Evolutionary conservation across 2,888 invertebrate genomes (phyloP).

Genomic region (Morpho helenor): DNA sequence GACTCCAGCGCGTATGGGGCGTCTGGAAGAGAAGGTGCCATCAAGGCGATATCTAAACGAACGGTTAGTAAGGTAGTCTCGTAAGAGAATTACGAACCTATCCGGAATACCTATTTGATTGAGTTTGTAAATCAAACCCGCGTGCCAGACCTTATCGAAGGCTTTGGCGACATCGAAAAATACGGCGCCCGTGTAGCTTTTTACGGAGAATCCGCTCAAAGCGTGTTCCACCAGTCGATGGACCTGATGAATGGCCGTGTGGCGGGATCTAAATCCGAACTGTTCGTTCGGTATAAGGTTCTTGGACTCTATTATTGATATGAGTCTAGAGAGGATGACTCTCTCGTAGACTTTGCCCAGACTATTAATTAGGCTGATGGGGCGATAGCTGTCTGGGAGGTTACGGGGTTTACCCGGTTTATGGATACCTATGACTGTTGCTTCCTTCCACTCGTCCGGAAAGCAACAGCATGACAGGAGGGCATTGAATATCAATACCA

Average conservation of each 20-base stretch:
- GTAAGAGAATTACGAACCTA: neutral
- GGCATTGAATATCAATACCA: neutral
- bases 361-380: constrained; percentile 11
- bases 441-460: constrained; percentile 9
- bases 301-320: neutral
- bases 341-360: neutral
- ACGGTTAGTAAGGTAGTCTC: neutral
- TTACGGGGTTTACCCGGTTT: constrained; percentile 9
- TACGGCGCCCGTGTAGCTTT: neutral
- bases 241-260: neutral
- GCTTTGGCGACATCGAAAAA: too few species aligned
- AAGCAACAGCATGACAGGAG: neutral
- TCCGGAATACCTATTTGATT: neutral
- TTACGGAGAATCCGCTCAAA: neutral
- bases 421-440: constrained; percentile 10
- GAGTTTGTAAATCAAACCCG: neutral
- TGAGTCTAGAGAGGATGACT: neutral
- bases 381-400: constrained; percentile 10
- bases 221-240: neutral
- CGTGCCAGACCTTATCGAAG: too few species aligned
- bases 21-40: too few species aligned
- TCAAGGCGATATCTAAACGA: neutral
- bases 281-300: constrained; percentile 2
- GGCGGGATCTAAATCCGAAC: constrained; percentile 1
- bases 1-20: too few species aligned